Evolutionary conservation across 2,113 vertebrate genomes (phyloP), one percentile per base, ranked within the genome.

Genomic region (Nothocercus nigrocapillus): DNA sequence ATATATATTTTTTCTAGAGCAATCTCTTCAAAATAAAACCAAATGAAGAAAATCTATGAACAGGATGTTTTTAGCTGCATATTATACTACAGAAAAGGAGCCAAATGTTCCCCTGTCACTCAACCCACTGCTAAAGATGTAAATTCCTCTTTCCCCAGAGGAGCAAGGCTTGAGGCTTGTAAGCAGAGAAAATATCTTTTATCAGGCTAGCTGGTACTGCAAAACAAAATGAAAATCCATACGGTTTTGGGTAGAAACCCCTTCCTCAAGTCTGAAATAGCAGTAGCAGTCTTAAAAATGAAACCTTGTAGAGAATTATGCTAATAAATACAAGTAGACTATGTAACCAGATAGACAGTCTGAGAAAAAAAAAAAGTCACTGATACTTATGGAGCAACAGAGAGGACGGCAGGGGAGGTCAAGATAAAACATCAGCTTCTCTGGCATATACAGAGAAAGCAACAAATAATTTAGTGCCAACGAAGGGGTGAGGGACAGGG

Each of bases 61-160:
- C 53, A 85, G 63, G 58, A 91, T 89, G 82, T 76, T 96, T 96
- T 95, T 94, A 96, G 93, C 93, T 95, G 87, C 91, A 47, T 51
- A 68, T 92, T 94, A 79, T 58, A 69, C 67, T 62, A 63, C 0
- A 0, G 53, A 68, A 64, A 93, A 67, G 51, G 56, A 89, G 92
- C 62, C 83, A 94, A 96, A 96, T 95, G 47, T 82, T 96, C 94
- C 30, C 42, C 73, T 78, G 47, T 89, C 94, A 92, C 69, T 95
- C 94, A 94, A 47, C 53, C 53, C 62, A 79, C 62, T 64, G 47
- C 74, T 89, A 61, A 86, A 72, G 76, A 90, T 67, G 18, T 25
- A 93, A 91, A 54, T 79, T 94, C 88, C 78, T 94, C 78, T 91
- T 93, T 91, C 95, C 49, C 82, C 21, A 82, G 25, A 17, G 66